phyloP scores from a whole-genome alignment of 1,140 invertebrate genomes.

The Vanessa atalanta region DNA sequence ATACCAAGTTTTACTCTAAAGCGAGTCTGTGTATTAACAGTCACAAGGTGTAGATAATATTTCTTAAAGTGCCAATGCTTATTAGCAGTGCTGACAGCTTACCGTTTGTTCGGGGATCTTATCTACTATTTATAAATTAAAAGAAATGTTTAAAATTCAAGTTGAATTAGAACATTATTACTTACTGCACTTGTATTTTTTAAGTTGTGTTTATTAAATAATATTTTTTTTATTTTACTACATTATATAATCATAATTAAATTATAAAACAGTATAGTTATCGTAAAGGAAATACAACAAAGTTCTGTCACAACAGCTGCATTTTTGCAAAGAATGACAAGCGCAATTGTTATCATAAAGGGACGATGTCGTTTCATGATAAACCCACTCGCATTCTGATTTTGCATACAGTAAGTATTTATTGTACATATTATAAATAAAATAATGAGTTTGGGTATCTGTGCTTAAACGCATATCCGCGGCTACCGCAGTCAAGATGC shows the following conservation, averaged over 20 bases:
- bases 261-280: not conserved
- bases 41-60: no score
- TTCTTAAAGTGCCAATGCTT: no score
- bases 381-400: constrained; percentile 29
- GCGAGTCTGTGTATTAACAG: no score
- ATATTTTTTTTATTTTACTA: not conserved
- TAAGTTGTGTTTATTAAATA: no score
- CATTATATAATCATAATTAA: not conserved
- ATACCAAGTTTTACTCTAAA: no score
- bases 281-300: constrained; percentile 6
- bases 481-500: constrained; percentile 71
- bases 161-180: no score
- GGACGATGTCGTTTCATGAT: constrained; percentile 30
- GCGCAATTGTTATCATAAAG: constrained; percentile 26
- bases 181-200: no score
- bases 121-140: no score
- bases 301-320: constrained; percentile 10
- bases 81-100: no score
- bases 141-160: no score
- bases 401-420: constrained; percentile 23
- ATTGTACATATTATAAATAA: constrained; percentile 20
- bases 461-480: constrained; percentile 65
- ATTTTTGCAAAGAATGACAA: constrained; percentile 20
- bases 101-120: no score
- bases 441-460: constrained; percentile 53